Base-by-base conservation (phyloP, 2,113 vertebrate genomes). In the Gobio gobio region DNA sequence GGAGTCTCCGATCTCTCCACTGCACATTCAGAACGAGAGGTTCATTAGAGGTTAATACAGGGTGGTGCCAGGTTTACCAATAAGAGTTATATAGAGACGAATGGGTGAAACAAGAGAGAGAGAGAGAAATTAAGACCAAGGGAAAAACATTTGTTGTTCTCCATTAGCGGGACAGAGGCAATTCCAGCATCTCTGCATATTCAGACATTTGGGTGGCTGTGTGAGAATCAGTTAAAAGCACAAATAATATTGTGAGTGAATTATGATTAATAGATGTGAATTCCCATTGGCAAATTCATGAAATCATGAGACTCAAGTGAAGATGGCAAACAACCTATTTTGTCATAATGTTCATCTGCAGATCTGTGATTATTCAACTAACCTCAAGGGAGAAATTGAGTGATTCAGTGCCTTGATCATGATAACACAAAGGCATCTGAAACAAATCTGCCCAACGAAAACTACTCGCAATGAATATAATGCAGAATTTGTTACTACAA, bases 31-130 rank as follows among this genome's bases (percentile, higher is more conserved):
- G 92, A 93, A 92, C 88, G 88, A 91, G 91, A 90, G 76, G 49
- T 91, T 94, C 93, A 94, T 94, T 93, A 92, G 83, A 89, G 83
- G 88, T 90, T 94, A 93, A 94, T 93, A 90, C 87, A 87, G 88
- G 89, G 84, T 85, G 3, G 82, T 83, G 92, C 72, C 77, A 89
- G 88, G 90, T 90, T 90, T 20, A 92, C 82, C 83, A 85, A 10
- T 66, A 66, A 73, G 13, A 78, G 80, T 87, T 83, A 88, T 3
- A 87, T 87, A 80, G 87, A 78, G 91, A 87, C 72, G 78, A 89
- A 0, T 76, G 12, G 89, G 58, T 20, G 33, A 54, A 22, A 36
- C 4, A 14, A 26, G 26, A 66, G 14, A 70, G 59, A 59, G 58
- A 76, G 59, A 59, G 58, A 76, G 45, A 33, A 10, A 51, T 8